Percentiles rank a stretch among this genome's conserved stretches.
These are phyloP conservation scores for Megaleporinus macrocephalus DNA, from an alignment of 2,113 vertebrate species.

Conservation along the genomic window DNA sequence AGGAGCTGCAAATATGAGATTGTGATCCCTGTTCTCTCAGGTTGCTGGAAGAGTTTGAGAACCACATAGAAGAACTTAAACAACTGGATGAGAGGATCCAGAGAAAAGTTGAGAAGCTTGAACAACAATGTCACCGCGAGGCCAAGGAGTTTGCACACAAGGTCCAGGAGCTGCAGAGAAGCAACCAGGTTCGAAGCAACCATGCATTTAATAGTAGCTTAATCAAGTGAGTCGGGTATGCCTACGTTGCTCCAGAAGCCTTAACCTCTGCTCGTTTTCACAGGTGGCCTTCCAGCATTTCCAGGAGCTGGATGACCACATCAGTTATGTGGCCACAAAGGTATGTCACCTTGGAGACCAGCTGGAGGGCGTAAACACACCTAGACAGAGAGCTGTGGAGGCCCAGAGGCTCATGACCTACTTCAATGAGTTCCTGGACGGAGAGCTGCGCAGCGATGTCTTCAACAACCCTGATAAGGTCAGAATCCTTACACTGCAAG, in stretches of 20 bases:
- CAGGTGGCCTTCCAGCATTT: constrained; percentile 99
- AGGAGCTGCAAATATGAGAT: too few species aligned
- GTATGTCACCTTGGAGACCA: constrained; percentile 99
- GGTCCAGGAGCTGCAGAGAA: constrained; percentile 96
- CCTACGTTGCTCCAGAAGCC: neutral
- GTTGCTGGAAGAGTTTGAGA: constrained; percentile 95
- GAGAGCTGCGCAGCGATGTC: constrained; percentile 97
- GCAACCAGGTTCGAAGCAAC: constrained; percentile 87
- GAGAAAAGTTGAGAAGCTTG: constrained; percentile 94
- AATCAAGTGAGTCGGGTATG: neutral
- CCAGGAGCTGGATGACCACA: constrained; percentile 97
- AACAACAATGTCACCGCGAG: constrained; percentile 97
- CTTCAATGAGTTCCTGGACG: constrained; percentile 99
- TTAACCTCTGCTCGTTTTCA: constrained; percentile 50
- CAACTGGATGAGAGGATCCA: constrained; percentile 97
- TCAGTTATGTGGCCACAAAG: constrained; percentile 99
- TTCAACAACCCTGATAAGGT: constrained; percentile 99
- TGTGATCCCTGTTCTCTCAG: constrained; percentile 69
- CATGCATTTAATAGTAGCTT: neutral
- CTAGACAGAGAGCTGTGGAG: constrained; percentile 95
- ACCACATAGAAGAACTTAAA: constrained; percentile 97
- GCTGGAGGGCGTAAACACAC: constrained; percentile 97
- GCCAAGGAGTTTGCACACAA: constrained; percentile 98
- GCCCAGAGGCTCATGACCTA: constrained; percentile 99
- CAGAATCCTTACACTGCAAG: constrained; percentile 51